phyloP scores from a whole-genome alignment of 2,113 vertebrate genomes.

The Crotalus horridus region DNA sequence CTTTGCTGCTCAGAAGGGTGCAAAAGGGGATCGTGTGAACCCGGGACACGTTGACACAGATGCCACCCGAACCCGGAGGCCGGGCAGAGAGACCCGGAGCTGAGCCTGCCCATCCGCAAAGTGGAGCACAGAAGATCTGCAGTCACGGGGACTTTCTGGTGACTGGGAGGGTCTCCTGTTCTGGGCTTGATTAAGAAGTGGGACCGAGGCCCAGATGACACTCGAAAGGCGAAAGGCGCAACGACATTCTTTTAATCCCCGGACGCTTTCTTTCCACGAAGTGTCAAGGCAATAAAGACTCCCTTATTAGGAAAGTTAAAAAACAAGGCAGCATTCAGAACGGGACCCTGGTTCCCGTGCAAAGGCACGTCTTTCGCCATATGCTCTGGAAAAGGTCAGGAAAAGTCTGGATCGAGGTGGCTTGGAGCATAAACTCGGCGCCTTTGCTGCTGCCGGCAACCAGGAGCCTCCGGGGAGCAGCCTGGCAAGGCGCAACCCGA shows the following conservation, averaged over 20 bases:
- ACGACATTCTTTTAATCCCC: constrained; percentile 52
- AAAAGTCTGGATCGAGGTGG: constrained; percentile 23
- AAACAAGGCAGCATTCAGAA: constrained; percentile 68
- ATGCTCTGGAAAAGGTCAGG: constrained; percentile 47
- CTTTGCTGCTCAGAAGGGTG: neutral
- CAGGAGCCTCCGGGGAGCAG: neutral
- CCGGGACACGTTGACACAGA: neutral
- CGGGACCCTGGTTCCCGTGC: constrained; percentile 48
- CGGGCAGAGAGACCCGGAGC: rapidly evolving
- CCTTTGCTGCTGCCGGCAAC: neutral
- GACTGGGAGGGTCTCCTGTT: constrained; percentile 38
- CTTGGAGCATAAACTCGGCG: neutral
- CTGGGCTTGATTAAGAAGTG: constrained; percentile 60
- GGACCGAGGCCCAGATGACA: constrained; percentile 56
- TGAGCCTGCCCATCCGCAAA: neutral
- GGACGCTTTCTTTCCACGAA: constrained; percentile 70
- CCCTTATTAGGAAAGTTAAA: constrained; percentile 64
- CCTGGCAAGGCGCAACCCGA: neutral
- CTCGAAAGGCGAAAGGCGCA: constrained; percentile 35
- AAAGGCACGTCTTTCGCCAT: constrained; percentile 37
- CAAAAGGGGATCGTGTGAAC: neutral
- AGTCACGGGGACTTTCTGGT: constrained; percentile 45
- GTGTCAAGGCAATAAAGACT: constrained; percentile 66
- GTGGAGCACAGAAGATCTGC: neutral
- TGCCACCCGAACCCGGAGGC: too few species aligned